Evolutionary conservation across 2,113 vertebrate species (phyloP).

Genomic region (Oenanthe melanoleuca): DNA sequence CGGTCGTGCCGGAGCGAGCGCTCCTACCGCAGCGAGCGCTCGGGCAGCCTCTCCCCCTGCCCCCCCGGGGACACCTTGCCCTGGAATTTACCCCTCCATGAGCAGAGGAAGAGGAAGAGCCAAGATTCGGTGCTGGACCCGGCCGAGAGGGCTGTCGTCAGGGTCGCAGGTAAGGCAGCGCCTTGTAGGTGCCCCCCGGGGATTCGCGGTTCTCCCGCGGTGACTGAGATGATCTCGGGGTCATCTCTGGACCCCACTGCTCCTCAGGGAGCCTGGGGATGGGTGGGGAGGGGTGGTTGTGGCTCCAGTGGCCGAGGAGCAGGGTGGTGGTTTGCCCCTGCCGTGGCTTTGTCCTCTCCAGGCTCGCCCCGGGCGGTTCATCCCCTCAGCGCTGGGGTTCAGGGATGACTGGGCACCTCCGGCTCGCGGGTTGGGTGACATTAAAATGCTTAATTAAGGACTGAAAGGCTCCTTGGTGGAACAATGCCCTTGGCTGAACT

Average conservation of each 20-base stretch:
- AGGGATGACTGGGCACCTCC: background rate
- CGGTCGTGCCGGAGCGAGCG: slow-evolving; percentile 90
- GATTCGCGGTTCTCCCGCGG: fast-evolving
- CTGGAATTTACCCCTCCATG: slow-evolving; percentile 96
- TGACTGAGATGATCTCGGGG: background rate
- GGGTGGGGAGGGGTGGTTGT: background rate
- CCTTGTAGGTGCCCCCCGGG: background rate
- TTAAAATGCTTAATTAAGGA: background rate
- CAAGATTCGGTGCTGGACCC: slow-evolving; percentile 97
- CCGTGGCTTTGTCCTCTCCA: background rate
- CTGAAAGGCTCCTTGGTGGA: background rate
- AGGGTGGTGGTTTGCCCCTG: background rate
- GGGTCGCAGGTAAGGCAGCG: slow-evolving; percentile 89
- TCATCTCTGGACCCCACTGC: fast-evolving
- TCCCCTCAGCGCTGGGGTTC: background rate
- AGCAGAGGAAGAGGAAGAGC: slow-evolving; percentile 94
- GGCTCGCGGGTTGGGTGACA: background rate
- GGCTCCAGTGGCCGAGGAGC: background rate
- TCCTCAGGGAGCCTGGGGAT: background rate
- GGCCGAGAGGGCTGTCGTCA: slow-evolving; percentile 94
- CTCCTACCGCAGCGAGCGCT: slow-evolving; percentile 92
- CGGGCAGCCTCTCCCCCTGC: slow-evolving; percentile 92
- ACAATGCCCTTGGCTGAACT: background rate
- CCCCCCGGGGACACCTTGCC: slow-evolving; percentile 92
- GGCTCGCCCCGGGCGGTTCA: background rate